Conservation (phyloP, 2,797 vertebrate genomes). For the Podargus strigoides region DNA sequence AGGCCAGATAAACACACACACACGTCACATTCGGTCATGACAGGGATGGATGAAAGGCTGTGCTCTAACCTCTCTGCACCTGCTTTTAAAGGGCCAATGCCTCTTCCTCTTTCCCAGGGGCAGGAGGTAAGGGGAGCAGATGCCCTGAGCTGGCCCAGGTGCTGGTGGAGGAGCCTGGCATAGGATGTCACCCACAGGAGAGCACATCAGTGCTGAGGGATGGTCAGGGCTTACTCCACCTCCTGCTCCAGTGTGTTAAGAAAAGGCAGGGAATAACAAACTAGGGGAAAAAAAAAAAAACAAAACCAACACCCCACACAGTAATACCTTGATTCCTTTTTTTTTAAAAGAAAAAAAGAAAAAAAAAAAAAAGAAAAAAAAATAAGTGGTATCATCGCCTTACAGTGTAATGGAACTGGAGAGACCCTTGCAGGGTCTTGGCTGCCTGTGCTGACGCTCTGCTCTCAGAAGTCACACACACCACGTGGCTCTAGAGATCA, state of each 20-base stretch:
- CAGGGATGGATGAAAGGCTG: not conserved
- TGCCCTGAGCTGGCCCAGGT: not conserved
- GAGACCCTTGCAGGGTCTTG: not conserved
- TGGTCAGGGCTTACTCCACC: not conserved
- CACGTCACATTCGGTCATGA: not conserved
- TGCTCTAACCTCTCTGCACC: not conserved
- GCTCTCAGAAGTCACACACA: not conserved
- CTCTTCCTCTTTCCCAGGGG: not conserved
- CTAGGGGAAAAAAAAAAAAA: not conserved
- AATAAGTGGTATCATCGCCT: conserved; percentile 52
- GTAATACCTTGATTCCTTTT: not conserved
- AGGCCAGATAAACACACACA: not conserved
- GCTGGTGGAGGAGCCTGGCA: not conserved
- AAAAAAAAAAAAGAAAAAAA: not conserved
- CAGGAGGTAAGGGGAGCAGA: not conserved
- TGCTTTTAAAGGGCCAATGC: not conserved
- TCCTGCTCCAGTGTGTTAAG: conserved; percentile 38
- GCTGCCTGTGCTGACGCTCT: not conserved
- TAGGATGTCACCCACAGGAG: not conserved
- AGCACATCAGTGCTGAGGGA: not conserved
- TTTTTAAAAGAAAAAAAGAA: not conserved
- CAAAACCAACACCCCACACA: not conserved
- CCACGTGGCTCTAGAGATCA: not conserved
- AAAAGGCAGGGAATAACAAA: not conserved
- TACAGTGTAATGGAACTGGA: conserved; percentile 58